Percentiles rank a stretch among this genome's conserved stretches.
Evolutionary conservation across 2,113 vertebrate genomes (phyloP).

Genomic region (Gorsachius goisagi): DNA sequence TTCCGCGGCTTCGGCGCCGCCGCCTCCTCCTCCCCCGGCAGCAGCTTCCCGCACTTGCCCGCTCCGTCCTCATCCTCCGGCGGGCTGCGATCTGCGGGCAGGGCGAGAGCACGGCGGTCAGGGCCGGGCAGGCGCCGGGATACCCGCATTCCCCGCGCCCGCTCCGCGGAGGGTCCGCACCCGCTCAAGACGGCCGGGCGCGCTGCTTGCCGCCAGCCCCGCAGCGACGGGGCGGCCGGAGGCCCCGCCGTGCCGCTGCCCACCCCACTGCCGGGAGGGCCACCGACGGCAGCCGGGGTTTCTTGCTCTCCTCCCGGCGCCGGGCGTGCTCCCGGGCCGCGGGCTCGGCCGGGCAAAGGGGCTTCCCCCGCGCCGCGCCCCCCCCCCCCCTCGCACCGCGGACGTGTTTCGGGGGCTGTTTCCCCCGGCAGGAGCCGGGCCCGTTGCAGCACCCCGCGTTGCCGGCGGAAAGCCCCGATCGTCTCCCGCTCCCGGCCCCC

Average conservation of each 20-base stretch:
- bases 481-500: neutral
- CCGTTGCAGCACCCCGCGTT: neutral
- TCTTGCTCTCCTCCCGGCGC: neutral
- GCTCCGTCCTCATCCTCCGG: constrained; percentile 56
- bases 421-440: too few species aligned
- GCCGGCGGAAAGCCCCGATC: neutral
- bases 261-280: neutral
- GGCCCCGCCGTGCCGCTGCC: neutral
- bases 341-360: neutral
- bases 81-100: constrained; percentile 72
- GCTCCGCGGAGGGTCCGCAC: neutral
- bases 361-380: neutral
- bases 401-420: neutral
- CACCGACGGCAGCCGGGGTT: neutral
- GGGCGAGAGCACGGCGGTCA: constrained; percentile 38
- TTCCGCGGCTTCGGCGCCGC: constrained; percentile 89
- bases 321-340: neutral
- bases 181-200: neutral
- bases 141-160: neutral
- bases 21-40: constrained; percentile 66
- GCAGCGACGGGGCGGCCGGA: neutral
- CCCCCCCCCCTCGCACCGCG: neutral
- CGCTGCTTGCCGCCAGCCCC: neutral
- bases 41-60: constrained; percentile 39
- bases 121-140: neutral